Base-by-base conservation (phyloP, 2,113 vertebrate genomes). In the Eptatretus burgeri region DNA sequence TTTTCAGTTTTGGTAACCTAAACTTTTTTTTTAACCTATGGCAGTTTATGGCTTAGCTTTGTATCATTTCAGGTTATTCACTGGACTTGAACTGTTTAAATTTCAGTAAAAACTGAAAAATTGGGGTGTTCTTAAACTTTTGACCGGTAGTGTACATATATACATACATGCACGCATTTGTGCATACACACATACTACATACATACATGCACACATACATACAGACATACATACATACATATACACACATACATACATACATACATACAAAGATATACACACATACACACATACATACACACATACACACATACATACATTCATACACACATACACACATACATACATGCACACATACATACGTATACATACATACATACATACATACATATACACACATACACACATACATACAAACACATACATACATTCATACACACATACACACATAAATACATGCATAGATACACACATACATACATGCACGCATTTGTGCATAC, bases 361-460 rank as follows among this genome's bases (percentile, higher is more conserved):
- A 56, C 52, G 17, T 2, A 5, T 17, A 56, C 3, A 17, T 17
- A 5, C 5, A 56, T 56, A 17, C 17, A 14, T 53, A 17, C 17
- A 3, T 17, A 56, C 52, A 56, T 17, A 17, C 52, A 56, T 17
- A 17, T 17, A 5, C 2, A 5, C 52, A 56, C 52, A 56, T 17
- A 17, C 52, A 56, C 52, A 17, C 52, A 56, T 56, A 56, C 52
- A 56, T n/a, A n/a, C n/a, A n/a, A n/a, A n/a, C n/a, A n/a, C n/a
- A n/a, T n/a, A n/a, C n/a, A n/a, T n/a, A n/a, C n/a, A n/a, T 14
- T 14, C 52, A 56, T 17, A 17, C 52, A 17, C 52, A 17, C 17
- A 17, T 56, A 14, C 17, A 17, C 17, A 17, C 52, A 56, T 17
- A 53, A 53, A 56, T 17, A 17, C 52, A 56, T 17, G 52, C 52